Base-by-base conservation (phyloP, 1,140 invertebrate genomes). In the Lepidostoma basale region DNA sequence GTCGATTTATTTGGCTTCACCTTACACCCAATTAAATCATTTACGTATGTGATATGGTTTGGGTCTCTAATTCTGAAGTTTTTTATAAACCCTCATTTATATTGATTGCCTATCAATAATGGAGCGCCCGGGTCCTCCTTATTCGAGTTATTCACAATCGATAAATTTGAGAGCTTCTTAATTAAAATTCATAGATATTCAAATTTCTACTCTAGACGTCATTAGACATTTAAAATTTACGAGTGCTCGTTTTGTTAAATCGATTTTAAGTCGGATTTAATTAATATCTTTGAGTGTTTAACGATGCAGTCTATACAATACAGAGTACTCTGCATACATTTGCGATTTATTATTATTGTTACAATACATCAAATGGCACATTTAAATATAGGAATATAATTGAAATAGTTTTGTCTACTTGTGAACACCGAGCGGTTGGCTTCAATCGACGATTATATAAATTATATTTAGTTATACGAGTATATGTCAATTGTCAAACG, bases 141-240 rank as follows among this genome's bases (percentile, higher is more conserved):
- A 56, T 42, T 40, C 52, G 23, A 66, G 30, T 54, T 56, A 39
- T 54, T 66, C 25, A 39, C 36, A 42, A 49, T 66, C 63, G 45
- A 62, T 47, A 60, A 64, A 52, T 58, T 49, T 42, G 12, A 44
- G 42, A 28, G 45, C 45, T 66, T 49, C 52, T 54, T 49, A 56
- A 66, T 66, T 66, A 66, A 66, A 56, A 66, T 66, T 66, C 63
- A 66, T 66, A 58, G 52, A 56, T 66, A 66, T 66, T 66, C 49
- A 66, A 66, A 66, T 66, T 64, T 64, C 22, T 44, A 26, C 56
- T 60, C 56, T 60, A 42, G 56, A 42, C 56, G 39, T 60, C 56
- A 60, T 44, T 42, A 40, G 56, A 44, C 33, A 16, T 42, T 26
- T 40, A 26, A 60, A 60, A 60, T 60, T 60, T 60, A 60, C 56